Conservation (phyloP, 2,113 vertebrate genomes). For the Colinus virginianus region DNA sequence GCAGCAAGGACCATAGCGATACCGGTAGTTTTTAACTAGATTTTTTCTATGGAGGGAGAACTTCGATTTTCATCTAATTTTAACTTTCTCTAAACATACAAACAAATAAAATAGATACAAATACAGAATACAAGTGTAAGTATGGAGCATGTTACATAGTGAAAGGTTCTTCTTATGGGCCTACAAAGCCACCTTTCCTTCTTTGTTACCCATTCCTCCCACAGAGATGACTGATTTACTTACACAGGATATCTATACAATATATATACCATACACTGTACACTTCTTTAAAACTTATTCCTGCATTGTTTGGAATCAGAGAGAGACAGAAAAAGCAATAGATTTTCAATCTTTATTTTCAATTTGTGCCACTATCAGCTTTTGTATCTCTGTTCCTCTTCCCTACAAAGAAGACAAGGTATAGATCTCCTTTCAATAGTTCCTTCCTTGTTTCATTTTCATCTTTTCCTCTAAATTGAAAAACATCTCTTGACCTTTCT, state of each 20-base stretch:
- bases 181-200: neutral
- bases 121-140: neutral
- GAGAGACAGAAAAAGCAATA: neutral
- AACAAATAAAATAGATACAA: neutral
- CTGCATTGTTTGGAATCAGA: neutral
- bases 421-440: neutral
- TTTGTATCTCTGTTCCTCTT: neutral
- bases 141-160: neutral
- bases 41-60: neutral
- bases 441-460: neutral
- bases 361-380: neutral
- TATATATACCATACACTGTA: neutral
- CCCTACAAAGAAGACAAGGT: neutral
- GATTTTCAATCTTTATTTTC: neutral
- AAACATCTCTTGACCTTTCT: neutral
- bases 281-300: neutral
- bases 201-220: neutral
- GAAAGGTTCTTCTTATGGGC: neutral
- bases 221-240: neutral
- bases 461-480: neutral
- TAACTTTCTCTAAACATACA: neutral
- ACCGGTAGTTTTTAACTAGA: neutral
- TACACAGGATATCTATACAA: fast-evolving
- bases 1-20: neutral
- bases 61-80: neutral